Evolutionary conservation across 2,888 invertebrate species (phyloP), one percentile per base, ranked within the genome.

Genomic region (Nezara viridula): DNA sequence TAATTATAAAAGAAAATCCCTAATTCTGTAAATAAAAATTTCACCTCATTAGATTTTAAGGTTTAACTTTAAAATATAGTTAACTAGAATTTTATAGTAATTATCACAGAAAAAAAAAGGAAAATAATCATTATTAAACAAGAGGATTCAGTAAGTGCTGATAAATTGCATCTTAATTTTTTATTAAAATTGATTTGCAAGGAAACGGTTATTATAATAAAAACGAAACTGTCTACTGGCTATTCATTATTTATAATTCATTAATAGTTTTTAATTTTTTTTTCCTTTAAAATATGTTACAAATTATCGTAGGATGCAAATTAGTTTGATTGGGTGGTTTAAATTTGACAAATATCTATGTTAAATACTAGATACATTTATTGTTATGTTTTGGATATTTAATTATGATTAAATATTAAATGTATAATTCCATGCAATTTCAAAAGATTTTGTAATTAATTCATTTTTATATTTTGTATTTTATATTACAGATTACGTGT

Each of bases 371-470:
- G 19, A 73, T 1, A 37, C 12, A 21, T 32, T n/a, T 60, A 60
- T 60, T 60, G 60, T 60, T 60, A 60, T 16, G 27, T 73, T 73
- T 37, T 2, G 66, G 66, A 21, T 19, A 73, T 73, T 19, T 7
- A 37, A 73, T 73, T 21, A 37, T 37, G 21, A 60, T 60, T 27
- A 60, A 60, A 60, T 60, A 7, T 21, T 37, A 32, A 73, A 73
- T 21, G 37, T 73, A 19, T 73, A 32, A 73, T 32, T 73, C 37
- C 66, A 73, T 73, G 66, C 66, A 37, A 66, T 73, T 73, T 73
- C 10, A 19, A 37, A 37, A 27, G 27, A 4, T 60, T 60, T 27
- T 60, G 2, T 60, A 2, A 60, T 27, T 60, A 60, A 27, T 60
- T 32, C n/a, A 44, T 37, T 27, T 27, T 24, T 3, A 12, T 14